Evolutionary conservation across 2,888 invertebrate genomes (phyloP).

Genomic region (Nasonovia ribisnigri): DNA sequence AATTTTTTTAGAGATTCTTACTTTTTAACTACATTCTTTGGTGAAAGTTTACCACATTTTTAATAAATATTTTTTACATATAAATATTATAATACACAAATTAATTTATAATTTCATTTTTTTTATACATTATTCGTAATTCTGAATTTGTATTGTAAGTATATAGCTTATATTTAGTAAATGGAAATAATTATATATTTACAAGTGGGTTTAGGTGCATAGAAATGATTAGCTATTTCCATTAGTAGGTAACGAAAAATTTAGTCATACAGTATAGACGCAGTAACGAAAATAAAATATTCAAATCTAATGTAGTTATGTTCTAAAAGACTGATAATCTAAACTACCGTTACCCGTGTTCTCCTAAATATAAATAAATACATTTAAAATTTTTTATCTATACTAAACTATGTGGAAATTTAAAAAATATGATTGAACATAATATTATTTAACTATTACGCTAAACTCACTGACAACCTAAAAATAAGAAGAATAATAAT

Average conservation of each 20-base stretch:
- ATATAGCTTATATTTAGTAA: neutral
- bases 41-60: neutral
- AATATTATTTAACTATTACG: too few relatives aligned
- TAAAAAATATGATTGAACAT: neutral
- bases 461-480: too few relatives aligned
- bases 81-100: neutral
- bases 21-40: neutral
- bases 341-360: neutral
- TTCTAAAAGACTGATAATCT: neutral
- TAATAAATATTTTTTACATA: neutral
- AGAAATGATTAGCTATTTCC: neutral
- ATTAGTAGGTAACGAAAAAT: neutral
- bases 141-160: neutral
- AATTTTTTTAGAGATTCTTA: neutral
- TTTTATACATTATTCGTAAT: neutral
- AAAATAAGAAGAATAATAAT: neutral
- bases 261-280: neutral
- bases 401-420: neutral
- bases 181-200: constrained; percentile 15
- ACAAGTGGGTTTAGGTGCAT: neutral
- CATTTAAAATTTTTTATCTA: neutral
- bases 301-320: neutral
- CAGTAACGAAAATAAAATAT: neutral
- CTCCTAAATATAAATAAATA: neutral
- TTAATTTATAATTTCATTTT: too few relatives aligned